phyloP scores from a whole-genome alignment of 2,797 vertebrate genomes.

The Bradypus variegatus region DNA sequence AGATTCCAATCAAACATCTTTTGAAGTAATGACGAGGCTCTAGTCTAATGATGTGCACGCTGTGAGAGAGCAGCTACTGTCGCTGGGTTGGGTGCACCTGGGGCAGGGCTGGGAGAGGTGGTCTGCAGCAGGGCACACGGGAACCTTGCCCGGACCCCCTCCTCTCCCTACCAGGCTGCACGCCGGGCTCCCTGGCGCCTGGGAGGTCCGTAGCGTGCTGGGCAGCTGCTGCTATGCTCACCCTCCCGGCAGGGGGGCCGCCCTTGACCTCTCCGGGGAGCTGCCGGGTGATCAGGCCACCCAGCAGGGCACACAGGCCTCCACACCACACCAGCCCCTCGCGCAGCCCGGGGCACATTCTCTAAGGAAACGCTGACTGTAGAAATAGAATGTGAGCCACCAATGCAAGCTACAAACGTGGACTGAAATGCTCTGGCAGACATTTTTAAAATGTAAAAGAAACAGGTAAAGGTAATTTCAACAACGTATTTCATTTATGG shows the following conservation, averaged over 20 bases:
- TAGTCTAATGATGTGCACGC: background rate
- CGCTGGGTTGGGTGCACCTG: background rate
- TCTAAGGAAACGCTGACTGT: background rate
- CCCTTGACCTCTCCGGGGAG: too few species aligned
- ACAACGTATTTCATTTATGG: background rate
- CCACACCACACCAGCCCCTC: background rate
- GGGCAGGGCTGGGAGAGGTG: background rate
- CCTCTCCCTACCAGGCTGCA: background rate
- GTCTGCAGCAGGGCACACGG: background rate
- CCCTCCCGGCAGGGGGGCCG: background rate
- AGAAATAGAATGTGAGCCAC: background rate
- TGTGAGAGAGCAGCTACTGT: background rate
- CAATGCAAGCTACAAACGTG: background rate
- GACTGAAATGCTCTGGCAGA: background rate
- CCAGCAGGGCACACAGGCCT: background rate
- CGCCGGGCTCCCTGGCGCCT: background rate
- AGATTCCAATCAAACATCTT: background rate
- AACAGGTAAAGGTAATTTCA: background rate
- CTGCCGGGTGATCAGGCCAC: background rate
- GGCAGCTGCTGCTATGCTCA: background rate
- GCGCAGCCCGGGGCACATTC: background rate
- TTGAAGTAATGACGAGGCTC: background rate
- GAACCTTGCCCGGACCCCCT: too few species aligned
- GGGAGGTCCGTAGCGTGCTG: background rate
- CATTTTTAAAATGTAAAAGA: background rate